A percentile compares a stretch with the other conserved stretches of the same genome.
These are phyloP conservation scores for Molanna angustata DNA, from an alignment of 2,888 invertebrate genomes.

Conservation along the genomic window DNA sequence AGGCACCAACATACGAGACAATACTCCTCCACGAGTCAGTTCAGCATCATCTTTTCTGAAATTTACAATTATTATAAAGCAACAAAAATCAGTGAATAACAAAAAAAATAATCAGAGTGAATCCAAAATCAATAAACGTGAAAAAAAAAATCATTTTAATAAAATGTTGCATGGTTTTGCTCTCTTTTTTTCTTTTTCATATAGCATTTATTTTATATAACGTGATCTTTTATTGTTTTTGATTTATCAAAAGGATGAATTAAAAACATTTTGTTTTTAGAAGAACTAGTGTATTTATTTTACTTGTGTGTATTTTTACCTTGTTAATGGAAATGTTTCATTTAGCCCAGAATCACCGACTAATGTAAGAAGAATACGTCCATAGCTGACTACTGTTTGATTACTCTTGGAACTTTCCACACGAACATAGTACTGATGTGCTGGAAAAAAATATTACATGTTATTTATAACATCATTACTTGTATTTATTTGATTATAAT, in stretches of 20 bases:
- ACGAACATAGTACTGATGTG: slow-evolving; percentile 83
- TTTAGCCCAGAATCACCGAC: slow-evolving; percentile 80
- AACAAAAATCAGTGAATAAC: no score
- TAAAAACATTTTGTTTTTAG: no score
- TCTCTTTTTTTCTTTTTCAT: no score
- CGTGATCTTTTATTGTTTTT: no score
- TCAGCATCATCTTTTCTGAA: slow-evolving; percentile 77
- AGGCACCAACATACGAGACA: slow-evolving; percentile 82
- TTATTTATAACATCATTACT: not conserved
- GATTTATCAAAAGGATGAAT: no score
- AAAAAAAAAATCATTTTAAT: no score
- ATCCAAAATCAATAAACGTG: no score
- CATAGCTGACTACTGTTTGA: slow-evolving; percentile 60
- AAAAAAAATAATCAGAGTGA: no score
- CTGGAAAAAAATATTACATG: slow-evolving; percentile 44
- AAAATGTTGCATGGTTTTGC: no score
- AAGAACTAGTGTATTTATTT: no score
- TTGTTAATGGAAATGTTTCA: slow-evolving; percentile 85
- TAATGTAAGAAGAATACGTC: slow-evolving; percentile 74
- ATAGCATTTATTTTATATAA: no score
- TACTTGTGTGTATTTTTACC: slow-evolving; percentile 56
- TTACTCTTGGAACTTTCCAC: slow-evolving; percentile 64
- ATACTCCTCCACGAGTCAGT: slow-evolving; percentile 66
- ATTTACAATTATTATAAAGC: no score
- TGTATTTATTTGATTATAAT: not conserved